Evolutionary conservation across 2,888 invertebrate genomes (phyloP).

Genomic region (Eutolmus rufibarbis): DNA sequence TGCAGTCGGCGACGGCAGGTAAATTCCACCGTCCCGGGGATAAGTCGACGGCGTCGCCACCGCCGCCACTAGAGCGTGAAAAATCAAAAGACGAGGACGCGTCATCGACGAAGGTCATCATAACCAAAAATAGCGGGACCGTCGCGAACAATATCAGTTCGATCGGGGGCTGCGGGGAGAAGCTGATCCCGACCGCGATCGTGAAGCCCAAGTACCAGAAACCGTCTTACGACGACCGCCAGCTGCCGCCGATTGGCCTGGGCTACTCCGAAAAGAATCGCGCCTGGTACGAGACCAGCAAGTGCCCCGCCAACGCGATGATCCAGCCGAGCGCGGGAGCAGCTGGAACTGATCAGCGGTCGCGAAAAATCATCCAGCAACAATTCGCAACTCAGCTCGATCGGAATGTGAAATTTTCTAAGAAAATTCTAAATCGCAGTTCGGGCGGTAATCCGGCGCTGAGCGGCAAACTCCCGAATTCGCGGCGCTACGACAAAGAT

Average conservation of each 20-base stretch:
- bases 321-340: slow-evolving; percentile 1
- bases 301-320: neutral
- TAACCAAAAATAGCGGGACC: slow-evolving; percentile 42
- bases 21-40: neutral
- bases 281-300: slow-evolving; percentile 26
- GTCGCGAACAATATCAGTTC: slow-evolving; percentile 2
- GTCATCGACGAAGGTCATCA: slow-evolving; percentile 43
- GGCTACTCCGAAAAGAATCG: slow-evolving; percentile 46
- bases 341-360: slow-evolving; percentile 41
- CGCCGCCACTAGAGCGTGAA: neutral
- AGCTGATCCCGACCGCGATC: slow-evolving; percentile 52
- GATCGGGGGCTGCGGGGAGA: slow-evolving; percentile 21
- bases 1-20: neutral
- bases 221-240: slow-evolving; percentile 58
- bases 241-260: slow-evolving; percentile 57
- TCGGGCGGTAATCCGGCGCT: slow-evolving; percentile 4
- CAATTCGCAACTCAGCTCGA: slow-evolving; percentile 44
- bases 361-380: slow-evolving; percentile 43
- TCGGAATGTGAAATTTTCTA: slow-evolving; percentile 44
- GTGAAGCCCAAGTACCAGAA: slow-evolving; percentile 57
- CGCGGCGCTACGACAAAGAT: slow-evolving; percentile 43
- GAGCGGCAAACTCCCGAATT: slow-evolving; percentile 42
- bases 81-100: neutral
- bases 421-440: slow-evolving; percentile 40
- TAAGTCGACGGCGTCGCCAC: neutral